These are phyloP conservation scores for Antheraea assamensis DNA, from an alignment of 2,888 invertebrate species.

Conservation along the genomic window DNA sequence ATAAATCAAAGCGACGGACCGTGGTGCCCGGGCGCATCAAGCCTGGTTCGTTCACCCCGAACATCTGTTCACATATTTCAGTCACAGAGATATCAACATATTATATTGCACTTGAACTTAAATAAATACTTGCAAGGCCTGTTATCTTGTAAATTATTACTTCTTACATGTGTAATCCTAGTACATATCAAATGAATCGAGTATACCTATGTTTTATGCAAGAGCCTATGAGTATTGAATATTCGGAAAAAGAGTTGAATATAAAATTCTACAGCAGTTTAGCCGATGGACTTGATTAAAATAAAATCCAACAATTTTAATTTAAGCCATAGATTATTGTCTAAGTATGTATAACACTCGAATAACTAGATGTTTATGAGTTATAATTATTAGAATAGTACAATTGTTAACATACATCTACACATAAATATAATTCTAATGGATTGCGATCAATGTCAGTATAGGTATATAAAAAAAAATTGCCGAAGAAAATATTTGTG, in stretches of 20 bases:
- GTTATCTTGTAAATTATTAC: slow-evolving; percentile 31
- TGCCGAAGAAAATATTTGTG: background rate
- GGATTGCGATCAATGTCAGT: background rate
- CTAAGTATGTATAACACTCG: background rate
- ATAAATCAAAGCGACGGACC: slow-evolving; percentile 55
- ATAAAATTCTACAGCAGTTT: background rate
- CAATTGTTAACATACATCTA: too few species aligned
- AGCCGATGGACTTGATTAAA: background rate
- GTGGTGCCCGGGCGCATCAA: slow-evolving; percentile 51
- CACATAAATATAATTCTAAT: background rate
- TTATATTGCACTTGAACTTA: slow-evolving; percentile 48
- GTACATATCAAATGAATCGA: slow-evolving; percentile 22
- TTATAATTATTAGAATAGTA: background rate
- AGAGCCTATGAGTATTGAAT: background rate
- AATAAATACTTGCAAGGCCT: slow-evolving; percentile 39
- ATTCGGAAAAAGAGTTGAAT: background rate
- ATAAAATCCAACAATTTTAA: background rate
- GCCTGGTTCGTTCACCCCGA: slow-evolving; percentile 67
- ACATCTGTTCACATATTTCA: slow-evolving; percentile 79
- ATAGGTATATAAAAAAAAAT: background rate
- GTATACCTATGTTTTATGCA: slow-evolving; percentile 22
- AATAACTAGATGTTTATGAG: background rate
- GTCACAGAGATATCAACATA: slow-evolving; percentile 62
- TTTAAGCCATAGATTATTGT: background rate
- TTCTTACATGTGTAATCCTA: slow-evolving; percentile 22